These are phyloP conservation scores for Apomyelois bistriatella DNA, from an alignment of 2,888 invertebrate genomes.

Conservation along the genomic window DNA sequence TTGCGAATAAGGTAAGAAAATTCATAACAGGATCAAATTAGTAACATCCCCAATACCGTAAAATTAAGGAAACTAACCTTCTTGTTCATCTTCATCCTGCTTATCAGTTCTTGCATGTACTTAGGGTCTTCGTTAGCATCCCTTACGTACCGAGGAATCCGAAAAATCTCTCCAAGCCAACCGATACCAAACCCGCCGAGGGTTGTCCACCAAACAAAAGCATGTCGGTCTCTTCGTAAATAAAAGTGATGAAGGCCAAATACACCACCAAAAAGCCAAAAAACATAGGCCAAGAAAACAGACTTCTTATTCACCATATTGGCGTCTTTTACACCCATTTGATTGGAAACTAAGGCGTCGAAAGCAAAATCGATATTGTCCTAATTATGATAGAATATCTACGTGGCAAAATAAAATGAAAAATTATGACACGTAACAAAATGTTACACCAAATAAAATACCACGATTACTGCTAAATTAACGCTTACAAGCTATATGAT, in stretches of 20 bases:
- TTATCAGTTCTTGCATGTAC: conserved; percentile 82
- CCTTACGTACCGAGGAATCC: conserved; percentile 91
- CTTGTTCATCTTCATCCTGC: conserved; percentile 79
- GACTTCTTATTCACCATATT: conserved; percentile 71
- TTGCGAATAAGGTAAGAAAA: no score
- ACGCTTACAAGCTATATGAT: background rate
- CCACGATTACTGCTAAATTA: background rate
- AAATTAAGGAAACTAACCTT: conserved; percentile 75
- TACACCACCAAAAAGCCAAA: conserved; percentile 93
- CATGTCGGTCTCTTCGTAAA: conserved; percentile 92
- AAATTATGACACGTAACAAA: background rate
- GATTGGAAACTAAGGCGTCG: background rate
- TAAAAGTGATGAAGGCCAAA: conserved; percentile 96
- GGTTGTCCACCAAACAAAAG: conserved; percentile 93
- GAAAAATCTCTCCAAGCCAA: conserved; percentile 91
- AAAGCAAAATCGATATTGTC: background rate
- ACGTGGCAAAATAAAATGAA: conserved; percentile 5
- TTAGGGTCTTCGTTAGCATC: conserved; percentile 88
- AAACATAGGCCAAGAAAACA: conserved; percentile 85
- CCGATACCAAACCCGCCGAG: conserved; percentile 93
- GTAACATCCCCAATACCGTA: no score
- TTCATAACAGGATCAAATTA: no score
- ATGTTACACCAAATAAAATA: background rate
- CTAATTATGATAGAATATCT: conserved; percentile 1
- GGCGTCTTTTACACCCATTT: conserved; percentile 31